These are phyloP conservation scores for Urocynchramus pylzowi DNA, from an alignment of 2,113 vertebrate genomes.

Conservation along the genomic window DNA sequence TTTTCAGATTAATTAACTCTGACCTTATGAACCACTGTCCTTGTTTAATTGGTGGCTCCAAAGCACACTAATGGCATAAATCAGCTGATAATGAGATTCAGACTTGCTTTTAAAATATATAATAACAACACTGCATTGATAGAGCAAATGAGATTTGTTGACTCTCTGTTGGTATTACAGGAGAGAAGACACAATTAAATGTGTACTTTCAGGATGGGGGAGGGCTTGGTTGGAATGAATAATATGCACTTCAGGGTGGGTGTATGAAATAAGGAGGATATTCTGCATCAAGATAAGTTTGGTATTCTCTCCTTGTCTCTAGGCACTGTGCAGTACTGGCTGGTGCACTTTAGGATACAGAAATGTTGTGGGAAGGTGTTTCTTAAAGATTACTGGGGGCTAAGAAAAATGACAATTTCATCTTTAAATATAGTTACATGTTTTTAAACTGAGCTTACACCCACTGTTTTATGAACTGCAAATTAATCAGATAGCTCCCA, in stretches of 20 bases:
- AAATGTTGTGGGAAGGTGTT: slow-evolving; percentile 61
- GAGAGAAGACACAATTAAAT: slow-evolving; percentile 55
- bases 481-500: slow-evolving; percentile 65
- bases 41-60: slow-evolving; percentile 85
- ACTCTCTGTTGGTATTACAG: slow-evolving; percentile 48
- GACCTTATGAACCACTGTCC: slow-evolving; percentile 85
- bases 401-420: slow-evolving; percentile 64
- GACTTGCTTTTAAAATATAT: slow-evolving; percentile 82
- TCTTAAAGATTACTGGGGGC: slow-evolving; percentile 58
- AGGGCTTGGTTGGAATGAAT: slow-evolving; percentile 52
- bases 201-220: slow-evolving; percentile 23
- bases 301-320: slow-evolving; percentile 59
- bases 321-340: slow-evolving; percentile 38
- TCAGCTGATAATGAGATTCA: slow-evolving; percentile 86
- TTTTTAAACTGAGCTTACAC: slow-evolving; percentile 64
- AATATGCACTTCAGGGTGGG: slow-evolving; percentile 47
- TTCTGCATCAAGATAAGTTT: slow-evolving; percentile 47
- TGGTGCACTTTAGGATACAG: slow-evolving; percentile 61
- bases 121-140: slow-evolving; percentile 74
- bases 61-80: slow-evolving; percentile 84
- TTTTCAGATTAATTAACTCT: slow-evolving; percentile 82
- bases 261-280: slow-evolving; percentile 63
- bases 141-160: slow-evolving; percentile 75
- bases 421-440: slow-evolving; percentile 65
- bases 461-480: slow-evolving; percentile 59